Evolutionary conservation across 2,888 invertebrate genomes (phyloP), one percentile per base, ranked within the genome.

Genomic region (Anticlea derivata): DNA sequence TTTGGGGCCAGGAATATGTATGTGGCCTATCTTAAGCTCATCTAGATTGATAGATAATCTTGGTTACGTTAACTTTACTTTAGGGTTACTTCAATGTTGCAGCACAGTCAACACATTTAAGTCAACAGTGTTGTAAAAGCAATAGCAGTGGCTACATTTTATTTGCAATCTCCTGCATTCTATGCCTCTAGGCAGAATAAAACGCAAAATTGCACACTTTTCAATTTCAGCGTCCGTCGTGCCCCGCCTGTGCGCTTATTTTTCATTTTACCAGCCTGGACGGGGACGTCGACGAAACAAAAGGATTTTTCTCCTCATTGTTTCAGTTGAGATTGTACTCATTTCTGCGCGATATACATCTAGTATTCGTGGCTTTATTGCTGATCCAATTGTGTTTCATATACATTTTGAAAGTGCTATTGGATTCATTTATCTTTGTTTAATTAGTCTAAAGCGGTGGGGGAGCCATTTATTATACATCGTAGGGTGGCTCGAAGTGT

Each of bases 151-250:
- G 64, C 48, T 61, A 69, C 62, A 66, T 73, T 75, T 75, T 73
- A 75, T 78, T 73, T 60, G 74, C 71, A 77, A 76, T 77, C 72
- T 72, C 70, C 68, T 66, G 60, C 65, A 68, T 69, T 63, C 53
- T 72, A 70, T 62, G 65, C 65, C 62, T 68, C 61, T 56, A 57
- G 60, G 63, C 68, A 75, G 72, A 80, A 80, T 83, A 80, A 80
- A 83, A 80, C 66, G 65, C 66, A 75, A 78, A 80, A 79, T 79
- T 83, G 79, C 80, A 78, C 67, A 75, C 70, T 84, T 83, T 86
- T 81, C 81, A 80, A 81, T 83, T 82, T 73, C 69, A 79, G 57
- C 74, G 70, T 70, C 70, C 68, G 72, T 55, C 66, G 71, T 68
- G 73, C 70, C 76, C 70, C 65, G 70, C 63, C 70, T 67, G 68